Evolutionary conservation across 1,140 invertebrate species (phyloP), one percentile per base, ranked within the genome.

Genomic region (Zophobas morio): DNA sequence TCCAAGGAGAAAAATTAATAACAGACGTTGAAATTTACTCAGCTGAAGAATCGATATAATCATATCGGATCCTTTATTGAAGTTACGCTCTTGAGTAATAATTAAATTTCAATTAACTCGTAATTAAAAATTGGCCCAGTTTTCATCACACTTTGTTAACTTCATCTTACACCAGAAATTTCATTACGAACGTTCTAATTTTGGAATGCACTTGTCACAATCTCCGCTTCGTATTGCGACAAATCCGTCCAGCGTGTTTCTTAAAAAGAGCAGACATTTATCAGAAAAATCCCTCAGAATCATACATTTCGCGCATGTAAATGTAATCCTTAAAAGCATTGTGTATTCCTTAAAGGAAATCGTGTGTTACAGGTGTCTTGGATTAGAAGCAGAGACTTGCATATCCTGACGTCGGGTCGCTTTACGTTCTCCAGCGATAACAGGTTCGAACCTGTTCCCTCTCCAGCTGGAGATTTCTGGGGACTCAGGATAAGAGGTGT

Each of bases 301-400:
- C n/a, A 66, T 66, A 66, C 40, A 66, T 66, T 66, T 66, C 60
- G 20, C 60, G 2, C 33, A 66, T 66, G 60, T 2, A 66, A 66
- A 66, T 42, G 60, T 66, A 66, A 66, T 66, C 60, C 60, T 66
- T 66, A 66, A 66, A 66, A 66, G 60, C 60, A 8, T 60, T 6
- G 37, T 42, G 60, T 42, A 66, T 40, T 42, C 60, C 37, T 66
- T 20, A 6, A 40, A 63, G 57, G 36, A 63, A 66, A 42, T 40
- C 60, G 37, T 70, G 78, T 81, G 80, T 81, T 85, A 49, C 86
- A 95, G 93, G 93, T 95, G 8, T 94, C 93, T 36, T 95, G 94
- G 94, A 93, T 94, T 77, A 87, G 93, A 20, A 90, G 89, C 53
- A 88, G 87, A 37, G 93, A 95, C 86, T 89, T 95, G 0, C 92